These are phyloP conservation scores for Graptemys geographica DNA, from an alignment of 2,797 vertebrate species.

Conservation along the genomic window DNA sequence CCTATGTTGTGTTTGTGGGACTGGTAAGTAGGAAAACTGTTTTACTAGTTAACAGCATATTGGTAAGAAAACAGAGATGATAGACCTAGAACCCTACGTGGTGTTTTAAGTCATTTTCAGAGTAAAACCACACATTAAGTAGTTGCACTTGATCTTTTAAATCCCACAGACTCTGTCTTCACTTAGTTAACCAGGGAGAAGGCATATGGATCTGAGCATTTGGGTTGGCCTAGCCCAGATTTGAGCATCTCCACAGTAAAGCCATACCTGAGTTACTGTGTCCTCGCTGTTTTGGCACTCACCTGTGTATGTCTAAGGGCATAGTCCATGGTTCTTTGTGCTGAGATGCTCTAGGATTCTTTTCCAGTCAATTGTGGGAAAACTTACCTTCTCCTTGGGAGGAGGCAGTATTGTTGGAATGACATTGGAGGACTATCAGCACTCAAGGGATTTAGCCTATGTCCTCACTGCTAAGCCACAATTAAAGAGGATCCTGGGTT, in stretches of 20 bases:
- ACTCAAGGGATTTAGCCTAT: neutral
- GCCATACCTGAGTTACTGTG: neutral
- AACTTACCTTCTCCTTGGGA: neutral
- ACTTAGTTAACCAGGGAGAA: neutral
- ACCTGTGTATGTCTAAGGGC: neutral
- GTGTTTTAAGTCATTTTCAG: neutral
- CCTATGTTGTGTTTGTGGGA: accelerated
- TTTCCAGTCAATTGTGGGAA: neutral
- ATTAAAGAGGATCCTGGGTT: neutral
- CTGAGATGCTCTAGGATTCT: neutral
- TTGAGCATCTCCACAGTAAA: neutral
- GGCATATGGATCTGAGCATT: neutral
- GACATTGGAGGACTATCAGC: neutral
- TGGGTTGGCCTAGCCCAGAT: neutral
- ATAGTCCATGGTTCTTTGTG: neutral
- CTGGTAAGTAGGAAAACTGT: neutral
- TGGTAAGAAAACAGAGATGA: neutral
- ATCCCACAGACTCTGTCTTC: neutral
- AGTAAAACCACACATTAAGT: neutral
- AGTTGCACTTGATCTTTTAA: neutral
- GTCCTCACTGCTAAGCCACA: neutral
- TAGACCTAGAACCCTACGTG: neutral
- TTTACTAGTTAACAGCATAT: neutral
- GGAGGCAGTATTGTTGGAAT: neutral
- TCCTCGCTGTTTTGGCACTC: neutral